A percentile compares a stretch with the other conserved stretches of the same genome.
Evolutionary conservation across 2,888 invertebrate genomes (phyloP).

Genomic region (Phyllotreta striolata): DNA sequence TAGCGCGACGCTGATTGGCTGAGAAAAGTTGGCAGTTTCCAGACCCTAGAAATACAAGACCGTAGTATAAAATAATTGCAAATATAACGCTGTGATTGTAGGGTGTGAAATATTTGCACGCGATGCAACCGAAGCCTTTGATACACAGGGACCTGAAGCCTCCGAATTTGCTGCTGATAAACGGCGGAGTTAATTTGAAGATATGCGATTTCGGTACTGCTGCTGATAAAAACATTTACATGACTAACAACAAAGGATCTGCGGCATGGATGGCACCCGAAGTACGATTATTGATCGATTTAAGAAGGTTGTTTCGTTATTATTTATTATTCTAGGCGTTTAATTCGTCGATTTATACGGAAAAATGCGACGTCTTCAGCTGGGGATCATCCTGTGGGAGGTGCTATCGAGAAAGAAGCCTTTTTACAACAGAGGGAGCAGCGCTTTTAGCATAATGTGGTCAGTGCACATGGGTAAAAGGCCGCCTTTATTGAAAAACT

Average conservation of each 20-base stretch:
- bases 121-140: slow-evolving; percentile 91
- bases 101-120: slow-evolving; percentile 95
- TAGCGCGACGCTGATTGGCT: too few relatives aligned
- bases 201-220: slow-evolving; percentile 99
- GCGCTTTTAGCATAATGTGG: slow-evolving; percentile 93
- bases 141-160: slow-evolving; percentile 94
- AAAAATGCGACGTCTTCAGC: slow-evolving; percentile 99
- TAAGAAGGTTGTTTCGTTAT: too few relatives aligned
- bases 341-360: slow-evolving; percentile 87
- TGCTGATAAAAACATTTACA: slow-evolving; percentile 92
- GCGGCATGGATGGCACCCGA: slow-evolving; percentile 99
- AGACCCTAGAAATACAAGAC: too few relatives aligned
- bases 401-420: slow-evolving; percentile 89
- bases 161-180: slow-evolving; percentile 86
- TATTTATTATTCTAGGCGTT: slow-evolving; percentile 65
- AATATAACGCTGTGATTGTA: too few relatives aligned
- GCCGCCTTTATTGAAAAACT: slow-evolving; percentile 85
- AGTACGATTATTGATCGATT: slow-evolving; percentile 74
- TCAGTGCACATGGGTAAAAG: slow-evolving; percentile 90
- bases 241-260: slow-evolving; percentile 96
- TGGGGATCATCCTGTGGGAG: slow-evolving; percentile 99
- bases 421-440: slow-evolving; percentile 82
- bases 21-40: too few relatives aligned
- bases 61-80: too few relatives aligned
- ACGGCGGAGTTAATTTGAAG: slow-evolving; percentile 87